Evolutionary conservation across 2,888 invertebrate species (phyloP).

Genomic region (Candidula unifasciata): DNA sequence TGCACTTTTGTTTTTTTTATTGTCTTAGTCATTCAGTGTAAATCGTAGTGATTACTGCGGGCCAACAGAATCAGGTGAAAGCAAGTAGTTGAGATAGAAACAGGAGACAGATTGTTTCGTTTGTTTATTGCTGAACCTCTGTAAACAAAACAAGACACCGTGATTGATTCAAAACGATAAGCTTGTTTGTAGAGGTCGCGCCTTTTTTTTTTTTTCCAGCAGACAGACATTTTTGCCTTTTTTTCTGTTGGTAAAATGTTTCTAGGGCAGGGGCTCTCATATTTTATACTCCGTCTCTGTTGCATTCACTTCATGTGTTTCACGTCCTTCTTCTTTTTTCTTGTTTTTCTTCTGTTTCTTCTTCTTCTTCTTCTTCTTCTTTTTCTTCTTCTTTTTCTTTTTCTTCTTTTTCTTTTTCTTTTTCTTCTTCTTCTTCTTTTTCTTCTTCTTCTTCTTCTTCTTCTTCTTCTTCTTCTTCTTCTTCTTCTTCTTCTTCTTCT

Average conservation of each 20-base stretch:
- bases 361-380: too few relatives aligned
- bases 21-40: background rate
- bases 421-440: too few relatives aligned
- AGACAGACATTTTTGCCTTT: background rate
- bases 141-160: background rate
- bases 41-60: background rate
- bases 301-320: background rate
- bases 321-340: too few relatives aligned
- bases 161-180: background rate
- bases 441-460: too few relatives aligned
- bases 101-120: background rate
- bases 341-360: too few relatives aligned
- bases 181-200: background rate
- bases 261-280: background rate
- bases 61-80: background rate
- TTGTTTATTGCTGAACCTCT: background rate
- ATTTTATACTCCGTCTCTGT: too few relatives aligned
- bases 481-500: background rate
- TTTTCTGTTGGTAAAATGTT: background rate
- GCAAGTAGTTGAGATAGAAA: background rate
- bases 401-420: too few relatives aligned
- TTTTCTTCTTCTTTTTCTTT: too few relatives aligned
- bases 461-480: too few relatives aligned
- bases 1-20: slow-evolving; percentile 7
- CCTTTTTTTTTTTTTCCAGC: background rate